Percentiles rank a stretch among this genome's conserved stretches.
Conservation (phyloP, 2,113 vertebrate genomes). For the Grantiella picta region DNA sequence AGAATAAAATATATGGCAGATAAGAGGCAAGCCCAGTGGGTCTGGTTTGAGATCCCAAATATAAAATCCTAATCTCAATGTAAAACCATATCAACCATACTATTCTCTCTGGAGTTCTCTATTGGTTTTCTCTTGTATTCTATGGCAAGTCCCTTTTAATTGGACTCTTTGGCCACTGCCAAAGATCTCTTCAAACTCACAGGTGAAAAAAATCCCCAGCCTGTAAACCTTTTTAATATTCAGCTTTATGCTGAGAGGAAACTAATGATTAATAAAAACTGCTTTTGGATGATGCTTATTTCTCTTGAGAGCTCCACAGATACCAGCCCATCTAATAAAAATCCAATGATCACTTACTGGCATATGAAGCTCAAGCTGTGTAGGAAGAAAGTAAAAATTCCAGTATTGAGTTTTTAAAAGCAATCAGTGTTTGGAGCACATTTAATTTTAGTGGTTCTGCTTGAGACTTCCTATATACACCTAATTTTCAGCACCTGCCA, state of each 20-base stretch:
- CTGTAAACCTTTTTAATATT: neutral
- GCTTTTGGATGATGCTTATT: neutral
- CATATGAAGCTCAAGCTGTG: neutral
- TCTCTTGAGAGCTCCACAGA: neutral
- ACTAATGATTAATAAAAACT: neutral
- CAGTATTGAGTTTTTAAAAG: neutral
- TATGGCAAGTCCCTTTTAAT: neutral
- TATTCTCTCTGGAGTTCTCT: neutral
- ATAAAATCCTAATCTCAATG: neutral
- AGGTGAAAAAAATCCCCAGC: neutral
- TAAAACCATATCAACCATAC: neutral
- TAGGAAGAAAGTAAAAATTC: neutral
- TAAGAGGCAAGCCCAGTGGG: neutral
- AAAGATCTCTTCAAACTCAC: neutral
- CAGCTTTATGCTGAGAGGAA: neutral
- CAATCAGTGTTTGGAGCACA: neutral
- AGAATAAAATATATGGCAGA: neutral
- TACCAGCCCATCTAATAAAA: neutral
- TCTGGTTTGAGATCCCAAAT: neutral
- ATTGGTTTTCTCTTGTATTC: neutral
- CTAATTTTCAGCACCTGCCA: neutral
- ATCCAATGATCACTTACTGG: neutral
- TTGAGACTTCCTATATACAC: neutral
- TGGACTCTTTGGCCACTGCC: neutral
- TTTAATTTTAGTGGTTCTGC: neutral